Conservation (phyloP, 2,113 vertebrate species). For the Agapornis roseicollis region DNA sequence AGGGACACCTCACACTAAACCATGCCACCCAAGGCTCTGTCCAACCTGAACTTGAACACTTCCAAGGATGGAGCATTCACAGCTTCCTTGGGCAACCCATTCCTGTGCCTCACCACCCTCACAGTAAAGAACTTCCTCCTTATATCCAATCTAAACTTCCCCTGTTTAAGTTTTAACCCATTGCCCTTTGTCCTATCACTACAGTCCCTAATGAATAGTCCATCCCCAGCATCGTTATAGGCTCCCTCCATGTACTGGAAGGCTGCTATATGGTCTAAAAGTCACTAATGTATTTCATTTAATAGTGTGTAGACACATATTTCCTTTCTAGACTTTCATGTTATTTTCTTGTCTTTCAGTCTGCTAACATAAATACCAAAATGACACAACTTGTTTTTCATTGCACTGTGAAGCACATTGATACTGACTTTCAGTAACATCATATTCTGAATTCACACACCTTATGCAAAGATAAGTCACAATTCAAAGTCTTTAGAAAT, state of each 20-base stretch:
- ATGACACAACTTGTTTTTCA: background rate
- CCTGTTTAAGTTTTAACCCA: background rate
- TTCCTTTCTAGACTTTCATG: background rate
- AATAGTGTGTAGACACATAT: background rate
- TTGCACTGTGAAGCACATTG: background rate
- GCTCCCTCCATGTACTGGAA: background rate
- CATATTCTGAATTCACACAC: background rate
- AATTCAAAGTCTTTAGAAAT: background rate
- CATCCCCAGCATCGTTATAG: background rate
- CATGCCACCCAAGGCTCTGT: too few species aligned
- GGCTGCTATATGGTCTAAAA: background rate
- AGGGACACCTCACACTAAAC: too few species aligned
- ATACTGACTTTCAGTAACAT: background rate
- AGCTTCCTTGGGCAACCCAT: too few species aligned
- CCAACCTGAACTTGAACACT: too few species aligned
- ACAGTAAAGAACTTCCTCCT: background rate
- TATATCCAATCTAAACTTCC: background rate
- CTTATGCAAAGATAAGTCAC: background rate
- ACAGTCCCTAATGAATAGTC: background rate
- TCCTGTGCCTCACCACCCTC: background rate
- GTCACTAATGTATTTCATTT: background rate
- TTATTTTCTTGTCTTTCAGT: background rate
- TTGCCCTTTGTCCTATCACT: background rate
- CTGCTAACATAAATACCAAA: background rate
- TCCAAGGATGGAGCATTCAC: too few species aligned